phyloP scores from a whole-genome alignment of 2,888 invertebrate genomes.

The Amphiduros pacificus region DNA sequence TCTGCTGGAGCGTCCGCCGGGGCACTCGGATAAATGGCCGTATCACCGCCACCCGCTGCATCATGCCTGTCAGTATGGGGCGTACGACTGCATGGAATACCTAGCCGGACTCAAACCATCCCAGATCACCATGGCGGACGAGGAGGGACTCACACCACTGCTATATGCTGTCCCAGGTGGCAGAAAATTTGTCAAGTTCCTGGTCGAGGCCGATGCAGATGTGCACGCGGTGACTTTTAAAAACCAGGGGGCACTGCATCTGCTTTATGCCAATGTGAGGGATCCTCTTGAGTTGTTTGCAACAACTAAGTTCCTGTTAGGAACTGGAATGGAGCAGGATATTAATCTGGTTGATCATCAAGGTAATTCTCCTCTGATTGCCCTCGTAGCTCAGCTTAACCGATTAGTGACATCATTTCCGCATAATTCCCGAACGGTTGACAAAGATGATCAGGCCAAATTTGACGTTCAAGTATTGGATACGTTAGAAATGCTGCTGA shows the following conservation, averaged over 20 bases:
- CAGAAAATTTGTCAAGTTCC: conserved; percentile 66
- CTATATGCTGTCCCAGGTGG: conserved; percentile 75
- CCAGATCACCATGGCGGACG: conserved; percentile 39
- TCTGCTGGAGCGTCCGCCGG: conserved; percentile 16
- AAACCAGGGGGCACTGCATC: conserved; percentile 67
- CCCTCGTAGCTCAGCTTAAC: conserved; percentile 62
- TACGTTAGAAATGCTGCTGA: conserved; percentile 42
- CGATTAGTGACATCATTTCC: conserved; percentile 66
- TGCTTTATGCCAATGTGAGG: conserved; percentile 60
- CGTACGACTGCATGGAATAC: conserved; percentile 44
- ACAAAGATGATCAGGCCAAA: conserved; percentile 54
- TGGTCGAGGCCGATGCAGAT: conserved; percentile 69
- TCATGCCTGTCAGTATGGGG: conserved; percentile 68
- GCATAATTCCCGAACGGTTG: conserved; percentile 61
- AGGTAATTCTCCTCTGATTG: conserved; percentile 74
- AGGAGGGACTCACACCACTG: conserved; percentile 78
- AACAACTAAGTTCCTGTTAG: conserved; percentile 71
- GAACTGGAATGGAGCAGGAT: conserved; percentile 70
- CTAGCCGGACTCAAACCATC: conserved; percentile 42
- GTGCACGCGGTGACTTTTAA: conserved; percentile 71
- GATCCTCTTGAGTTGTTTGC: conserved; percentile 65
- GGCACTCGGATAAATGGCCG: conserved; percentile 61
- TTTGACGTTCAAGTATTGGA: conserved; percentile 39
- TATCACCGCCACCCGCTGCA: conserved; percentile 25
- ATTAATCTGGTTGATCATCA: conserved; percentile 74